Evolutionary conservation across 1,140 invertebrate species (phyloP), one percentile per base, ranked within the genome.

Genomic region (Drosophila parabipectinata): DNA sequence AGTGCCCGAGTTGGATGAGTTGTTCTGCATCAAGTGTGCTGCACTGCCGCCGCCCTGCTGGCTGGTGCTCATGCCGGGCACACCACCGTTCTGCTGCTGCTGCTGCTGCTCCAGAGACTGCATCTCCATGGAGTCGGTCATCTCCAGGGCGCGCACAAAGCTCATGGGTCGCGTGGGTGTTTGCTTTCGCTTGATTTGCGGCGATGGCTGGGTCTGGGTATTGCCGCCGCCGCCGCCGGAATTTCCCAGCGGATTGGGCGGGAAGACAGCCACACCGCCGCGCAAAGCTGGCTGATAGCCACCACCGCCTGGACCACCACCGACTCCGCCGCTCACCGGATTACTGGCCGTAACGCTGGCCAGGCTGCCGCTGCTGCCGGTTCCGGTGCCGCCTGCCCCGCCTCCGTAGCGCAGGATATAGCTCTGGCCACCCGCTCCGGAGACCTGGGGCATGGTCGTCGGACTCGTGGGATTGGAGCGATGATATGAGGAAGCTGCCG

Each of bases 121-220:
- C 94, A 95, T 94, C 79, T 97, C 96, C 92, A 97, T 95, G 5
- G 95, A 95, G 88, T 98, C 97, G 60, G 96, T 96, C 94, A 98
- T 97, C 93, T 98, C 97, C 18, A 98, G 93, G 6, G 97, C 97
- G 69, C 97, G 95, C 21, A 98, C 96, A 93, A 98, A 98, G 34
- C 97, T 97, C 94, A 98, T 97, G 1, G 98, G 98, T 48, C 97
- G 93, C 94, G 93, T 64, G 15, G 91, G 92, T 61, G 92, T 94
- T 92, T 92, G 91, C 45, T 93, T 93, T n/a, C 94, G 93, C 75
- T 95, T 95, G 44, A 93, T 94, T 80, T 95, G 95, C 2, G 94
- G 95, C 74, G 94, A 95, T 57, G 93, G 93, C 48, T 93, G 93
- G 4, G 88, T 72, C 51, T 82, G 82, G 10, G 74, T 24, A 10